Percentiles rank a stretch among this genome's conserved stretches.
Conservation (phyloP, 92 coral and sea anemone genomes). For the Meandrina meandrites region DNA sequence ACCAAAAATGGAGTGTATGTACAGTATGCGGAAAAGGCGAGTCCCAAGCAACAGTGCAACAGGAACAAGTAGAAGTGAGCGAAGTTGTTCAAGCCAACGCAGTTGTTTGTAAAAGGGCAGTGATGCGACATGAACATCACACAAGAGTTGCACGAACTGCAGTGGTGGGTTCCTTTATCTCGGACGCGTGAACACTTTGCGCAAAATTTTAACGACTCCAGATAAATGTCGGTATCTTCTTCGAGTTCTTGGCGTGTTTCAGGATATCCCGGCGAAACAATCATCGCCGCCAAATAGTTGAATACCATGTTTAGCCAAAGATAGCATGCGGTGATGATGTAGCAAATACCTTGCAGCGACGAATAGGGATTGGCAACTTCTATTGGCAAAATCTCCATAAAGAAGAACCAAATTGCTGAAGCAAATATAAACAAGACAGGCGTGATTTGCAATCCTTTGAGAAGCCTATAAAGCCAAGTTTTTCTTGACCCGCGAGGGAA, state of each 20-base stretch:
- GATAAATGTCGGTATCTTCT: slow-evolving; percentile 66
- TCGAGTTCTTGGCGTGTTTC: slow-evolving; percentile 80
- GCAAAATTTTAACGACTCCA: slow-evolving; percentile 63
- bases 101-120: slow-evolving; percentile 98
- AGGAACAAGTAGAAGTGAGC: slow-evolving; percentile 83
- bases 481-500: slow-evolving; percentile 74
- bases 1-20: slow-evolving; percentile 80
- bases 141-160: slow-evolving; percentile 85
- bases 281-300: slow-evolving; percentile 93
- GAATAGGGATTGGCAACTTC: slow-evolving; percentile 77
- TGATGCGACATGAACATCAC: slow-evolving; percentile 98
- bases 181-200: slow-evolving; percentile 82
- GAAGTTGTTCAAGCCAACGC: slow-evolving; percentile 91
- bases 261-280: slow-evolving; percentile 91
- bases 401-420: slow-evolving; percentile 90
- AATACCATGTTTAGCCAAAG: slow-evolving; percentile 93
- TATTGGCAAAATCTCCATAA: slow-evolving; percentile 82
- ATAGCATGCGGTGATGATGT: slow-evolving; percentile 75
- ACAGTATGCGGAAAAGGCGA: slow-evolving; percentile 70
- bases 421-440: slow-evolving; percentile 84
- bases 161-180: slow-evolving; percentile 90
- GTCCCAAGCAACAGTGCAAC: slow-evolving; percentile 80
- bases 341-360: slow-evolving; percentile 74
- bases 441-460: slow-evolving; percentile 74
- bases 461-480: slow-evolving; percentile 62